phyloP scores from a whole-genome alignment of 2,888 invertebrate species.

The Netelia inedita region DNA sequence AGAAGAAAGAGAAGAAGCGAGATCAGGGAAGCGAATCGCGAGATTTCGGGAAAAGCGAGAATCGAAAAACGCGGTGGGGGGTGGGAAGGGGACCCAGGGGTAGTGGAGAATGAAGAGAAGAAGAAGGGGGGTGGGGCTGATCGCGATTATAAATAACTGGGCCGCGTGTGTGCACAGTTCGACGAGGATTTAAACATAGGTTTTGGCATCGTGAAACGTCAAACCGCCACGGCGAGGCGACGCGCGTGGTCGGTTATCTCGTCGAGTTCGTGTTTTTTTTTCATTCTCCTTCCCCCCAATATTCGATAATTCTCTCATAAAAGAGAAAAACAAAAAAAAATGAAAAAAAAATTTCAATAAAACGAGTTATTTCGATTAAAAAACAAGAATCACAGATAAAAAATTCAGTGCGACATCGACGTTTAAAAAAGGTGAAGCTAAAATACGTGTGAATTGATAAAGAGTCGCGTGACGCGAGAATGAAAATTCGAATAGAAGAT shows the following conservation, averaged over 20 bases:
- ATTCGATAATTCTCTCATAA: not conserved
- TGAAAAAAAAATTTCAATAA: not conserved
- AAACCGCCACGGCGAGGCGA: conserved; percentile 82
- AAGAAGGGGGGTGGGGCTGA: conserved; percentile 73
- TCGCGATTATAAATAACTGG: conserved; percentile 80
- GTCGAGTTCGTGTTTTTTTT: conserved; percentile 35
- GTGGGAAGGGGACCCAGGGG: conserved; percentile 67
- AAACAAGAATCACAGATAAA: too few relatives aligned
- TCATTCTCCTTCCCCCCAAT: conserved; percentile 2
- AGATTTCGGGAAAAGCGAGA: conserved; percentile 75
- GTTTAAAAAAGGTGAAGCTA: too few relatives aligned
- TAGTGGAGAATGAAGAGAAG: conserved; percentile 73
- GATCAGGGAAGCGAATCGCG: conserved; percentile 60
- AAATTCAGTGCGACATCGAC: too few relatives aligned
- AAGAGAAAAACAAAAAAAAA: too few relatives aligned
- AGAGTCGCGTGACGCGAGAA: too few relatives aligned
- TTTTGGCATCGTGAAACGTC: conserved; percentile 84
- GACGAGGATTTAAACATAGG: conserved; percentile 83
- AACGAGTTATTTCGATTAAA: not conserved
- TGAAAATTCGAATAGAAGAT: too few relatives aligned
- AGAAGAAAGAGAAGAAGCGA: conserved; percentile 53
- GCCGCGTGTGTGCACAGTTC: conserved; percentile 79
- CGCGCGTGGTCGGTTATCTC: conserved; percentile 78
- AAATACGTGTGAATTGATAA: too few relatives aligned
- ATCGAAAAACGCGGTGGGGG: conserved; percentile 20